Evolutionary conservation across 2,888 invertebrate genomes (phyloP).

Genomic region (Steinernema hermaphroditum): DNA sequence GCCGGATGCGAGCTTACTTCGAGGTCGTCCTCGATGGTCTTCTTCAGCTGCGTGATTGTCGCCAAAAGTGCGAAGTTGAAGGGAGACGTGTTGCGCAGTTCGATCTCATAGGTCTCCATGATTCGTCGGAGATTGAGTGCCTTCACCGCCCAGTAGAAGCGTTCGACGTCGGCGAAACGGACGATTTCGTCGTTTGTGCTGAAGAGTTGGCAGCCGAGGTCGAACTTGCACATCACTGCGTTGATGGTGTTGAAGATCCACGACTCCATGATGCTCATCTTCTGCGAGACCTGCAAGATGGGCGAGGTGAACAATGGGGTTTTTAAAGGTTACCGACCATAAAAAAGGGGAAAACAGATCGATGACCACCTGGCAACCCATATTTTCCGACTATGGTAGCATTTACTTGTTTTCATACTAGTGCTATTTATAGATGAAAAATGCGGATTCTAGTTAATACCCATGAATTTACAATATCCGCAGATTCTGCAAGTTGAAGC

Average conservation of each 20-base stretch:
- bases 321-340: no score
- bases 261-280: slow-evolving; percentile 50
- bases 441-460: no score
- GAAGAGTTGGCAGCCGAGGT: slow-evolving; percentile 59
- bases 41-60: slow-evolving; percentile 42
- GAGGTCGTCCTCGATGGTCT: slow-evolving; percentile 62
- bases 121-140: slow-evolving; percentile 47
- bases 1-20: slow-evolving; percentile 35
- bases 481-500: no score
- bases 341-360: no score
- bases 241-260: slow-evolving; percentile 61
- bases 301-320: not conserved
- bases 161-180: slow-evolving; percentile 49
- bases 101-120: slow-evolving; percentile 43
- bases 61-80: slow-evolving; percentile 43
- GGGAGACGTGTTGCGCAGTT: slow-evolving; percentile 38
- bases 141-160: slow-evolving; percentile 61
- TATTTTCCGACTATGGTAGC: no score
- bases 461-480: no score
- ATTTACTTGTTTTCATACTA: no score
- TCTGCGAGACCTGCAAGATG: slow-evolving; percentile 41
- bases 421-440: no score
- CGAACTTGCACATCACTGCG: slow-evolving; percentile 51
- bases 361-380: no score
- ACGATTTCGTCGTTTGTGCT: slow-evolving; percentile 55